Base-by-base conservation (phyloP, 1,140 invertebrate species). In the Sinonovacula constricta region DNA sequence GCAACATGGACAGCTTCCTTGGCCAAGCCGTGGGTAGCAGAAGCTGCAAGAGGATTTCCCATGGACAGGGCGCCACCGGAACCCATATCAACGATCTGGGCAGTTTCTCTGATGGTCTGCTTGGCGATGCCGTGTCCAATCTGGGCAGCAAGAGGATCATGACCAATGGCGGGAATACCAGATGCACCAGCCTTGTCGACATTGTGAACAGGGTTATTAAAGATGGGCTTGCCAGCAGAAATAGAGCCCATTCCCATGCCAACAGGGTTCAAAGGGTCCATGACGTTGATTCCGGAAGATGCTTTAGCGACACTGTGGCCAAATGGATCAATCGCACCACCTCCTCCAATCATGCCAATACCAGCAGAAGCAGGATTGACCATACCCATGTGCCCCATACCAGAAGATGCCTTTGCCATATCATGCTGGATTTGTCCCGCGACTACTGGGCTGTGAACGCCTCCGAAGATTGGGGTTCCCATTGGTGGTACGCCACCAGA, bases 81-180 rank as follows among this genome's bases (percentile, higher is more conserved):
- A 2, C 60, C 60, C 4, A 63, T 65, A n/a, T 74, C 39, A 30
- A 74, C 49, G n/a, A 49, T 45, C 24, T 14, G 0, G 10, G 71
- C 59, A 14, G 71, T 45, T 33, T 74, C 30, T 15, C 34, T 24
- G n/a, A 74, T 51, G 2, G 57, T 31, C 54, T 65, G 18, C 45
- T 74, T 74, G 12, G 71, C 71, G n/a, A 74, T 53, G 1, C 28
- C 60, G 22, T 63, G 59, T 54, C 71, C 71, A 22, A 74, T 4
- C 1, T 28, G 22, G 12, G 71, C 39, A 65, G 71, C 71, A 1
- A 74, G 28, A 28, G 34, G 36, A 36, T 74, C 71, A 30, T 65
- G 71, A 18, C 71, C 71, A 0, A 65, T 36, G 1, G 34, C 31
- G 24, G 71, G 59, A n/a, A 65, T 3, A 24, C 71, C 71, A 0